These are phyloP conservation scores for Leucoma salicis DNA, from an alignment of 2,888 invertebrate species.

Conservation along the genomic window DNA sequence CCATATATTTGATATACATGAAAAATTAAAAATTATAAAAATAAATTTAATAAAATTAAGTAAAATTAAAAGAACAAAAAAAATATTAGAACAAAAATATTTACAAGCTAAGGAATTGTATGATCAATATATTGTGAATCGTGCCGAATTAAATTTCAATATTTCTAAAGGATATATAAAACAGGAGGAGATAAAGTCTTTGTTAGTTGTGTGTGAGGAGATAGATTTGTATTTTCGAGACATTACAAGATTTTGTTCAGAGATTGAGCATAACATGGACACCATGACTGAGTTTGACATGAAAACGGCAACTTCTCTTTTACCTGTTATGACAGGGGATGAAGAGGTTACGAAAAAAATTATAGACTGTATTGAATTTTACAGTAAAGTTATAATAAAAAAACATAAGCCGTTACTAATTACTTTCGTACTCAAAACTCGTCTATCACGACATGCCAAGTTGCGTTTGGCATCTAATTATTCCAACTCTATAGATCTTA, in stretches of 20 bases:
- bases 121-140: not conserved
- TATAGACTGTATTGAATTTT: not conserved
- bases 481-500: not conserved
- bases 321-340: not conserved
- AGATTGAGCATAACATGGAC: too few species aligned
- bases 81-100: too few species aligned
- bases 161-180: not conserved
- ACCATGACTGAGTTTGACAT: not conserved
- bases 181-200: not conserved
- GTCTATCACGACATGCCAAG: not conserved
- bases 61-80: too few species aligned
- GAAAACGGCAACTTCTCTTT: not conserved
- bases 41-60: too few species aligned
- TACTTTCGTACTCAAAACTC: not conserved
- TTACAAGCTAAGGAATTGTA: not conserved
- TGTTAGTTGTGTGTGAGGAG: not conserved
- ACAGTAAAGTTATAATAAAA: not conserved
- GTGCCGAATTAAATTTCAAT: conserved; percentile 1
- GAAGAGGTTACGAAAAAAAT: not conserved
- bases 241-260: too few species aligned
- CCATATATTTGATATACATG: too few species aligned
- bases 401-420: not conserved
- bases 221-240: too few species aligned
- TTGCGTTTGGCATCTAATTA: not conserved
- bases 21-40: too few species aligned